A percentile compares a stretch with the other conserved stretches of the same genome.
Evolutionary conservation across 2,888 invertebrate genomes (phyloP).

Genomic region (Ophion obscuratus): DNA sequence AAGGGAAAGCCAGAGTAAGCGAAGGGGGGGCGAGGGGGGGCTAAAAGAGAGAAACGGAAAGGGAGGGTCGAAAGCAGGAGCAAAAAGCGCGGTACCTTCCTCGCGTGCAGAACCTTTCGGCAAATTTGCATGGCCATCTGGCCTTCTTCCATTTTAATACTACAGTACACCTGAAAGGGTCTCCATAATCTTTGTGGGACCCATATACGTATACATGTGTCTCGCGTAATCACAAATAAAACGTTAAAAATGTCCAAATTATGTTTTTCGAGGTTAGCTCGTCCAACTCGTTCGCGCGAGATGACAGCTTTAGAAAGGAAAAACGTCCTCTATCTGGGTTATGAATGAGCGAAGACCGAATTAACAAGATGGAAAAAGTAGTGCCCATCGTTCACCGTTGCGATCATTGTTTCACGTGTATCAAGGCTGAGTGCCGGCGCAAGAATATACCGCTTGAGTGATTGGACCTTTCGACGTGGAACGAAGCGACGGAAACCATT

Average conservation of each 20-base stretch:
- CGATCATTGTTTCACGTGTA: not conserved
- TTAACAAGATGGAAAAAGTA: conserved; percentile 3
- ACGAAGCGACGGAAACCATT: conserved; percentile 57
- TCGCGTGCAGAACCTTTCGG: conserved; percentile 33
- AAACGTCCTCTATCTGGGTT: not conserved
- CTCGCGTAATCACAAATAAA: not conserved
- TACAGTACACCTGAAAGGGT: conserved; percentile 1
- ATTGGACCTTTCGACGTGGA: conserved; percentile 20
- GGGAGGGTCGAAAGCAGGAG: not conserved
- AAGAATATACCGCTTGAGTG: conserved; percentile 39
- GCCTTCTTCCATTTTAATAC: conserved; percentile 20
- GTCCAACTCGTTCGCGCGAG: not conserved
- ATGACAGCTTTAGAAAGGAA: conserved; percentile 6
- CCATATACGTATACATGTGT: not conserved
- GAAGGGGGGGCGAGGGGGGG: not conserved
- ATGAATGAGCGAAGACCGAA: not conserved
- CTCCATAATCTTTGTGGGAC: conserved; percentile 10
- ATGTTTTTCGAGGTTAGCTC: not conserved
- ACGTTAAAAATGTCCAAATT: not conserved
- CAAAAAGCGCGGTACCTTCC: conserved; percentile 30
- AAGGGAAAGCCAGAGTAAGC: not conserved
- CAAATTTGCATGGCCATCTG: conserved; percentile 51
- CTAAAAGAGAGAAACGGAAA: conserved; percentile 5
- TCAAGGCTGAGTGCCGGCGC: not conserved
- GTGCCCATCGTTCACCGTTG: not conserved